These are phyloP conservation scores for Arctopsyche grandis DNA, from an alignment of 1,140 invertebrate genomes.

Conservation along the genomic window DNA sequence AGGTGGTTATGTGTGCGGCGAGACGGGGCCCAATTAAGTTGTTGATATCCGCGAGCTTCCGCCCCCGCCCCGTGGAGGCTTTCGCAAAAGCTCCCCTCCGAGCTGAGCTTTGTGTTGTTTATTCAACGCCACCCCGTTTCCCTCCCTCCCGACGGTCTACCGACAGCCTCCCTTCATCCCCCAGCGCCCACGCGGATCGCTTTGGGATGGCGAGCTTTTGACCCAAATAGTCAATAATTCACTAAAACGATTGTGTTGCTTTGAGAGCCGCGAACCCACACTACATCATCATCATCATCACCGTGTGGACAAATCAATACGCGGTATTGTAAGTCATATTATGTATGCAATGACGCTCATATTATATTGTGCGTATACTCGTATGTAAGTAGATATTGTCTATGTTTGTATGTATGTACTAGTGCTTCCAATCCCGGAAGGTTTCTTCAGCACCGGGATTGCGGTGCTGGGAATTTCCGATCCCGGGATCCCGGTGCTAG, in stretches of 20 bases:
- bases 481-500: too few species aligned
- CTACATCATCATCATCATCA: neutral
- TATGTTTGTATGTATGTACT: too few species aligned
- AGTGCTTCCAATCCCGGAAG: too few species aligned
- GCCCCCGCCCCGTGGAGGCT: constrained; percentile 9
- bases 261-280: constrained; percentile 3
- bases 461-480: too few species aligned
- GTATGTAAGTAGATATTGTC: too few species aligned
- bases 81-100: constrained; percentile 35
- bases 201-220: constrained; percentile 41
- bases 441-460: too few species aligned
- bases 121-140: constrained; percentile 21
- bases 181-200: constrained; percentile 18
- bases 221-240: constrained; percentile 45
- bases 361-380: too few species aligned
- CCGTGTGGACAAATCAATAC: neutral
- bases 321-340: neutral
- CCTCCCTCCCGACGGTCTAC: constrained; percentile 1
- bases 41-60: constrained; percentile 43
- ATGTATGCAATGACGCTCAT: too few species aligned
- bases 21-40: constrained; percentile 42
- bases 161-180: constrained; percentile 9
- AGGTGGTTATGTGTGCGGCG: constrained; percentile 40
- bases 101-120: constrained; percentile 45
- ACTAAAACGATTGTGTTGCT: constrained; percentile 34